These are phyloP conservation scores for Nycticryphes semicollaris DNA, from an alignment of 2,113 vertebrate species.

Conservation along the genomic window DNA sequence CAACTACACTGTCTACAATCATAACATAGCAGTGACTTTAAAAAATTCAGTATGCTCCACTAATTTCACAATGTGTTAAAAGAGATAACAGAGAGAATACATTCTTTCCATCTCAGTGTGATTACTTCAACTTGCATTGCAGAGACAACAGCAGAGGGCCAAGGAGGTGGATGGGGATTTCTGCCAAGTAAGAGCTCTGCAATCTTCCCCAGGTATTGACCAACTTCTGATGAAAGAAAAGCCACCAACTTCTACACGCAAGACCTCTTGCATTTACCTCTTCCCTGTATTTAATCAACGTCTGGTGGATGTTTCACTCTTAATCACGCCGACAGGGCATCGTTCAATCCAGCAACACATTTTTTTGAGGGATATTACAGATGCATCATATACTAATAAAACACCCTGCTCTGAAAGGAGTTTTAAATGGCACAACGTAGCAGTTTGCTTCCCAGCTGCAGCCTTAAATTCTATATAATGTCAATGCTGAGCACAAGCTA, in stretches of 20 bases:
- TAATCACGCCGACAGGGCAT: background rate
- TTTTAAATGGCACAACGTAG: background rate
- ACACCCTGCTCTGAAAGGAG: background rate
- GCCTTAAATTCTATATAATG: background rate
- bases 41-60: slow-evolving; percentile 60
- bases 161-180: background rate
- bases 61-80: slow-evolving; percentile 67
- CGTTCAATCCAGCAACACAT: background rate
- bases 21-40: slow-evolving; percentile 58
- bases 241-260: background rate
- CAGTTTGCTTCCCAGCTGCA: background rate
- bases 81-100: slow-evolving; percentile 59
- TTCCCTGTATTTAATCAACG: background rate
- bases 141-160: background rate
- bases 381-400: background rate
- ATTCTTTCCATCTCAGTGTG: slow-evolving; percentile 26
- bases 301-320: background rate
- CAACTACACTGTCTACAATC: slow-evolving; percentile 53
- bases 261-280: background rate
- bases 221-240: background rate
- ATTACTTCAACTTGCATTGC: background rate
- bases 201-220: background rate
- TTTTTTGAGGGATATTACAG: background rate
- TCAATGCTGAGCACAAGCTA: background rate
- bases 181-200: background rate